Percentiles rank a stretch among this genome's conserved stretches.
These are phyloP conservation scores for Steromphala cineraria DNA, from an alignment of 2,888 invertebrate species.

Conservation along the genomic window DNA sequence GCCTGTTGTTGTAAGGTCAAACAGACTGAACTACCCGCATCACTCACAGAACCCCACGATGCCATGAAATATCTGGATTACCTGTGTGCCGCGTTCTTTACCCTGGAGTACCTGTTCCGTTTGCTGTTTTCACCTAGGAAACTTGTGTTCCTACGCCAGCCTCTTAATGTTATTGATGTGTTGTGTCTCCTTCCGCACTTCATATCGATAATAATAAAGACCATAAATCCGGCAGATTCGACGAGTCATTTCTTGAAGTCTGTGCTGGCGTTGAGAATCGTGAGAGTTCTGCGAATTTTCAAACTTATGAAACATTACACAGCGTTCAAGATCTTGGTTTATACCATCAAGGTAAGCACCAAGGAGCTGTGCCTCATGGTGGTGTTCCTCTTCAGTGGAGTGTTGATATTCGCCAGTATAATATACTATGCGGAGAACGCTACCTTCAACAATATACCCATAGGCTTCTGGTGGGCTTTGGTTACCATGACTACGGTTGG, in stretches of 20 bases:
- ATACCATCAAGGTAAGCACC: conserved; percentile 72
- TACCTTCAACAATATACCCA: conserved; percentile 73
- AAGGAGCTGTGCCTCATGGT: conserved; percentile 73
- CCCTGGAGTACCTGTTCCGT: conserved; percentile 63
- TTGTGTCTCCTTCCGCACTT: conserved; percentile 71
- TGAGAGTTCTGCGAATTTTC: conserved; percentile 72
- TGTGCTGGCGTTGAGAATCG: conserved; percentile 66
- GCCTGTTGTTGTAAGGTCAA: conserved; percentile 37
- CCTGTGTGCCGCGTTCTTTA: conserved; percentile 67
- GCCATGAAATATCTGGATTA: conserved; percentile 68
- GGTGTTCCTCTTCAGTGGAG: conserved; percentile 73
- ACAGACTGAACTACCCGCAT: conserved; percentile 30
- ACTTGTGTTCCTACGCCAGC: conserved; percentile 57
- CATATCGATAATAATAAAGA: conserved; percentile 64
- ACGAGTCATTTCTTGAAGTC: conserved; percentile 61
- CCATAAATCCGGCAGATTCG: conserved; percentile 54
- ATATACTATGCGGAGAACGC: conserved; percentile 71
- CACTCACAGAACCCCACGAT: conserved; percentile 61
- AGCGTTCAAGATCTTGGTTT: conserved; percentile 73
- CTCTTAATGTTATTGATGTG: conserved; percentile 71
- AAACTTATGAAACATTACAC: conserved; percentile 75
- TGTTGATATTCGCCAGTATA: conserved; percentile 73
- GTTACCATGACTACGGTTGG: conserved; percentile 76
- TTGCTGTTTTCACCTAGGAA: conserved; percentile 63
- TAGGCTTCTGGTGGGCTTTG: conserved; percentile 75